Percentiles rank a stretch among this genome's conserved stretches.
Conservation (phyloP, 2,797 vertebrate species). For the Dermochelys coriacea region DNA sequence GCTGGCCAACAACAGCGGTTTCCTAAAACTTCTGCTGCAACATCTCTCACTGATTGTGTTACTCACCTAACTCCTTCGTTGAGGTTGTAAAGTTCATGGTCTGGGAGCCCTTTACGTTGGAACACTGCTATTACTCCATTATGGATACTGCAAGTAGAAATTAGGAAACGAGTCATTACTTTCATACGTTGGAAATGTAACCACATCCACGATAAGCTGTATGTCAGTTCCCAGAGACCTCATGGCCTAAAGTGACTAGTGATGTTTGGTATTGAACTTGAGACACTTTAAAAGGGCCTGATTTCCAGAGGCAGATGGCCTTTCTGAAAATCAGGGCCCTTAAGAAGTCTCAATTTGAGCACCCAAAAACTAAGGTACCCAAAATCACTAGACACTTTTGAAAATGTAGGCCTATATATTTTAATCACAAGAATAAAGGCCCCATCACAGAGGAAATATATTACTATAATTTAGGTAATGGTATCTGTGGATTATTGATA, state of each 20-base stretch:
- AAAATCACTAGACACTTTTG: neutral
- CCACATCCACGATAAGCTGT: neutral
- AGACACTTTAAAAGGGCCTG: neutral
- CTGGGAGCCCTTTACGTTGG: conserved; percentile 93
- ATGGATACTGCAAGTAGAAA: conserved; percentile 88
- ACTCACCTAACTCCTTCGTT: conserved; percentile 97
- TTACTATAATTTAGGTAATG: neutral
- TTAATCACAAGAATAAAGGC: neutral
- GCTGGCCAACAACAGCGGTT: neutral
- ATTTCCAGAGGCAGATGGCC: neutral
- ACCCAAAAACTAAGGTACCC: neutral
- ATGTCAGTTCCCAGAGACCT: neutral
- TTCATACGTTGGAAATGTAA: neutral
- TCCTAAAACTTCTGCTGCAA: neutral
- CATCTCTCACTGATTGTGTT: accelerated
- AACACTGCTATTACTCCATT: conserved; percentile 95
- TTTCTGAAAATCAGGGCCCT: neutral
- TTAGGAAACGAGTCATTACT: neutral
- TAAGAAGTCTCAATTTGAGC: neutral
- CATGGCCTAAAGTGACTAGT: neutral
- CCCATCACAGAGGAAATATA: neutral
- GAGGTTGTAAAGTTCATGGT: conserved; percentile 94
- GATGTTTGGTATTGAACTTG: neutral
- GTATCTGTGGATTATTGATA: neutral
- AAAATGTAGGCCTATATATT: neutral